Evolutionary conservation across 2,113 vertebrate species (phyloP), one percentile per base, ranked within the genome.

Genomic region (Seriola dumerili): DNA sequence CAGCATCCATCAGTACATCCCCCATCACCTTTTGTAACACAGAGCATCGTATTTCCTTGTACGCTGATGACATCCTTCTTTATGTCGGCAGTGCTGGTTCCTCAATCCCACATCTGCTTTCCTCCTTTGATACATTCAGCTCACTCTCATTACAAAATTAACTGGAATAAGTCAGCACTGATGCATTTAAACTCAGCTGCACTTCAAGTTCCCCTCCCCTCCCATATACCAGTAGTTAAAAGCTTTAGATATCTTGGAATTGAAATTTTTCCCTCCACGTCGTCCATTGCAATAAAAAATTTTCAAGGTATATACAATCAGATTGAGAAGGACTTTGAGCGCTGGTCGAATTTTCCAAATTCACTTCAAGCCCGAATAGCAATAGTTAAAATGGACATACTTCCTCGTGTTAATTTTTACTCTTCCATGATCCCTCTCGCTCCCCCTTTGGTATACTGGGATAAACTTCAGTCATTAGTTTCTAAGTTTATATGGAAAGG

Each of bases 101-200:
- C 10, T 76, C 73, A 25, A 12, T 55, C 0, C n/a, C 23, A 25
- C 46, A 65, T n/a, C 3, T 65, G 32, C n/a, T 55, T 25, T 44
- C 73, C 21, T 10, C 48, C 0, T 64, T 76, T 65, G 48, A 65
- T 40, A 2, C 8, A 6, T 64, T 76, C 7, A 34, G 32, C 32
- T 64, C 9, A 54, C 12, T 73, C 2, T 73, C 58, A 58, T 32
- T 64, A 64, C 7, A 75, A 75, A 75, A 64, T 64, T 40, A 76
- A 76, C 21, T 75, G 72, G 13, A 38, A 4, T 13, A 75, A 76
- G 13, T 76, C 61, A 1, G 6, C 11, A 12, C 8, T 66, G 46
- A 64, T 76, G 36, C 73, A 55, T 36, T 13, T 55, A 66, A 66
- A 76, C 14, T 66, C 50, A 48, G 42, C 17, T 59, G 11, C 11